Evolutionary conservation across 2,113 vertebrate genomes (phyloP).

Genomic region (Thamnophis sirtalis): DNA sequence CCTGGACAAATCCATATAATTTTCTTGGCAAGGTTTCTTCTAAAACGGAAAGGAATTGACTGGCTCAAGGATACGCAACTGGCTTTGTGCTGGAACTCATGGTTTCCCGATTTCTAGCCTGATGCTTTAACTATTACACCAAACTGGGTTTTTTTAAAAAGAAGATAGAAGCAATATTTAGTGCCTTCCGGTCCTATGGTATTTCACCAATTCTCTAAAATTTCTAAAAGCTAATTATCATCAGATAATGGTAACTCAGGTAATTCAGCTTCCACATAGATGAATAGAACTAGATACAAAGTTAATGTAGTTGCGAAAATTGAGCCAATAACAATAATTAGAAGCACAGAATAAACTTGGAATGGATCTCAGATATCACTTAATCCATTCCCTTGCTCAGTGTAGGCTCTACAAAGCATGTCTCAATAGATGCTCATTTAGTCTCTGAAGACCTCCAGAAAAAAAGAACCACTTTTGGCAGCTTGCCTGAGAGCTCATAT

Average conservation of each 20-base stretch:
- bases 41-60: background rate
- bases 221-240: background rate
- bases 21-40: background rate
- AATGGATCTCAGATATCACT: background rate
- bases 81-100: background rate
- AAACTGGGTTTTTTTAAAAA: background rate
- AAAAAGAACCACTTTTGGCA: background rate
- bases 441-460: background rate
- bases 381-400: background rate
- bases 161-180: background rate
- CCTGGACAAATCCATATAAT: background rate
- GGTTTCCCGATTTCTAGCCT: background rate
- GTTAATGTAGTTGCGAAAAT: background rate
- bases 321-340: background rate
- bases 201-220: background rate
- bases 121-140: background rate
- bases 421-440: background rate
- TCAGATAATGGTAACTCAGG: background rate
- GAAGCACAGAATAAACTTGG: background rate
- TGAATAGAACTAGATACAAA: background rate
- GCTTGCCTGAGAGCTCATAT: background rate
- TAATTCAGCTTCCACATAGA: background rate
- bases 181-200: background rate
- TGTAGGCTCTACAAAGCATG: background rate
- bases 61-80: background rate